Evolutionary conservation across 2,888 invertebrate species (phyloP), one percentile per base, ranked within the genome.

Genomic region (Polymixis lichenea): DNA sequence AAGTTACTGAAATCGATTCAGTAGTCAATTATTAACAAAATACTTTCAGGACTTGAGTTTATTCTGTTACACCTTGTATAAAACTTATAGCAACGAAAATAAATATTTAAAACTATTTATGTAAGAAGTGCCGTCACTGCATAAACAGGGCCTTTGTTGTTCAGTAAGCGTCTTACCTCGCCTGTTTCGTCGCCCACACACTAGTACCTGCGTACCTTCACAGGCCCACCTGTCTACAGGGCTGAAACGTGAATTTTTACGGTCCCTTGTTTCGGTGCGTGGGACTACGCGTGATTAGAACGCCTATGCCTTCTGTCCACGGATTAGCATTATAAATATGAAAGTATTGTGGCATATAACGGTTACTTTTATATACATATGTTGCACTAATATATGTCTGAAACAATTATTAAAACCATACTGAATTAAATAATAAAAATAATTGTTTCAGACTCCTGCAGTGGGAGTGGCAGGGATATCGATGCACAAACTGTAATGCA

Each of bases 131-230:
- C 0, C n/a, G 28, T 61, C 55, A 51, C 81, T 66, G 66, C 25
- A 62, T 75, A 75, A 75, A 74, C 75, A 22, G 15, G n/a, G 22
- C 8, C 17, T 69, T 79, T 38, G 28, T 51, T 43, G 69, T 65
- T 49, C 53, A 43, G 46, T 82, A 75, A 82, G 53, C 46, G 9
- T 60, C 82, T 65, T 82, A 65, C 0, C 70, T 46, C 32, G 13
- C 13, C 68, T 65, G 53, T 60, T 79, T 49, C 9, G 22, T 61
- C 84, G 64, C 84, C 82, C 71, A 83, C 84, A 28, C 60, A 11
- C 22, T 9, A 43, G 46, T 49, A 32, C 11, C 71, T 19, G 28
- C 15, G n/a, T n/a, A n/a, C n/a, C n/a, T n/a, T n/a, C n/a, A n/a
- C n/a, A n/a, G n/a, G n/a, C n/a, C n/a, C n/a, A n/a, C n/a, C n/a